phyloP scores from a whole-genome alignment of 2,113 vertebrate species.

The Calyptomena viridis region DNA sequence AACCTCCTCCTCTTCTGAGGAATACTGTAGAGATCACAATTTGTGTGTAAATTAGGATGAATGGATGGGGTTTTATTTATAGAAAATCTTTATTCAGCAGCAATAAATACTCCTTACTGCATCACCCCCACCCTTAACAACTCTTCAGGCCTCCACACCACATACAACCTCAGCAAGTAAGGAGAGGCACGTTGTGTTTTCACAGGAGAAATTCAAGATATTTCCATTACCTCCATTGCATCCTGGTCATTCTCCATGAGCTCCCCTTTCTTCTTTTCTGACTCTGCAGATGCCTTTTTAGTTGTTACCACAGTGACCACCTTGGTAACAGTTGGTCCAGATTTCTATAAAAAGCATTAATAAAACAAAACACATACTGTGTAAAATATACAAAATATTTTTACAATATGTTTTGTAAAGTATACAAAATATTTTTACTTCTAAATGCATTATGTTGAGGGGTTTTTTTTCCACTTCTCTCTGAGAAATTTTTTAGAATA shows the following conservation, averaged over 20 bases:
- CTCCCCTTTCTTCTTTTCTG: conserved; percentile 97
- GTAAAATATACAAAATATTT: neutral
- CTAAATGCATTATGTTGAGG: neutral
- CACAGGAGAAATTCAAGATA: neutral
- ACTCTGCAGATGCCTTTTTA: conserved; percentile 83
- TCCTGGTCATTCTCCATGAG: conserved; percentile 99
- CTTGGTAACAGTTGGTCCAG: conserved; percentile 91
- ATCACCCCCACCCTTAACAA: neutral
- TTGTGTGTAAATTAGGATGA: neutral
- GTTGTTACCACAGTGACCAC: conserved; percentile 95
- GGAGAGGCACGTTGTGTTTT: neutral
- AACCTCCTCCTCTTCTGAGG: conserved; percentile 97
- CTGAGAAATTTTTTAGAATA: neutral
- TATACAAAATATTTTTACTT: neutral
- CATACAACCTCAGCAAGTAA: neutral
- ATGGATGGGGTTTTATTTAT: neutral
- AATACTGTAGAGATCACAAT: conserved; percentile 81
- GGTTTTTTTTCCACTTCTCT: neutral
- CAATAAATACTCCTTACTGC: neutral
- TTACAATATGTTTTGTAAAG: neutral
- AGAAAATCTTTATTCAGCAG: neutral
- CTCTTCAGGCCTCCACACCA: neutral
- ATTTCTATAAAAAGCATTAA: conserved; percentile 77
- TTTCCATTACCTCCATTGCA: conserved; percentile 90
- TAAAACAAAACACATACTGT: neutral